Evolutionary conservation across 1,140 invertebrate species (phyloP).

Genomic region (Melanaphis sacchari): DNA sequence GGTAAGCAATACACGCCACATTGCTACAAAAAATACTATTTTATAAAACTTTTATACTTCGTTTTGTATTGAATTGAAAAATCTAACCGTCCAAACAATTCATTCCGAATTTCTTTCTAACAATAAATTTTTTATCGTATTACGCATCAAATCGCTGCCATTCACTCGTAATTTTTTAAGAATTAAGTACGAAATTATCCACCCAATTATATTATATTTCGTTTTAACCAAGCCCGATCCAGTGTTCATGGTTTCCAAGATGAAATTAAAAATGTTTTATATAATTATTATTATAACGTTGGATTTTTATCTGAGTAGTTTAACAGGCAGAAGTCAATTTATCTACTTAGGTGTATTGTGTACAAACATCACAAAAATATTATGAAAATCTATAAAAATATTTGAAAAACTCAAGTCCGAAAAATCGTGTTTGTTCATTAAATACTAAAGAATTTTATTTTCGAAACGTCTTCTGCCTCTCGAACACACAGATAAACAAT

Average conservation of each 20-base stretch:
- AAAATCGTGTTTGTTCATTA: neutral
- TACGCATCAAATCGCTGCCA: neutral
- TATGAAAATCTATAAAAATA: neutral
- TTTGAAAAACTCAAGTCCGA: neutral
- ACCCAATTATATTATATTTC: neutral
- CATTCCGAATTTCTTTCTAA: neutral
- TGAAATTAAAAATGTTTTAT: neutral
- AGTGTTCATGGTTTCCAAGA: slow-evolving; percentile 36
- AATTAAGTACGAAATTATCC: neutral
- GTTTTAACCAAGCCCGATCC: slow-evolving; percentile 44
- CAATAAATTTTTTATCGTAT: neutral
- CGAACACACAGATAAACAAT: slow-evolving; percentile 51
- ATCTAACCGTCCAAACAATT: neutral
- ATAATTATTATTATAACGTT: neutral
- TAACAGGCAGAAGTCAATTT: slow-evolving; percentile 49
- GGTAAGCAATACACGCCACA: neutral
- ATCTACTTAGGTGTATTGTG: neutral
- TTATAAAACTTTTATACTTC: neutral
- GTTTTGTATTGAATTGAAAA: neutral
- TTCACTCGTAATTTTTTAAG: slow-evolving; percentile 34
- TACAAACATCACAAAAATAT: neutral
- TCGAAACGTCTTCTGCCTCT: slow-evolving; percentile 35
- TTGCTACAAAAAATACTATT: neutral
- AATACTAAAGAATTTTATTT: neutral
- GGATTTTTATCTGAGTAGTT: slow-evolving; percentile 50